Evolutionary conservation across 2,113 vertebrate genomes (phyloP), one percentile per base, ranked within the genome.

Genomic region (Lampris incognitus): DNA sequence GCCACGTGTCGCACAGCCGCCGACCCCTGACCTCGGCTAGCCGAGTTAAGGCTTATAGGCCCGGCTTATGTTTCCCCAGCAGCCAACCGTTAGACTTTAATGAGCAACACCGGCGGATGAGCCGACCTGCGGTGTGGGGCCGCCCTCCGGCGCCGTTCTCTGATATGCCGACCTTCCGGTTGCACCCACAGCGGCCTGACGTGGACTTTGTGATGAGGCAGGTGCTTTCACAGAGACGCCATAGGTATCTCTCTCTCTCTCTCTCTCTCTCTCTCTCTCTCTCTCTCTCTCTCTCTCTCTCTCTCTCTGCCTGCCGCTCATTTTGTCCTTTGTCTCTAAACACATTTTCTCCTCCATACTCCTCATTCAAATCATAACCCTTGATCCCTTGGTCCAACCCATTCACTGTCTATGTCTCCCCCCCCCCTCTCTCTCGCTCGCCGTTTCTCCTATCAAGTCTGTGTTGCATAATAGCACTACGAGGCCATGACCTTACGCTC

Each of bases 51-150:
- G 68, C 75, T 24, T 24, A 24, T 24, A 42, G 76, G 81, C 76
- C 75, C 76, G 5, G 55, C 74, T 83, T 61, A 76, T 92, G 88
- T 89, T 90, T 90, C 86, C 76, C 85, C 86, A 91, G 85, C 79
- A 72, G 87, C 81, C 83, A 89, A 86, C 92, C 76, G 90, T 91
- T 91, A 90, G 60, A 8, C 75, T 78, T 87, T 92, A 92, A 92
- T 92, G 90, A 90, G 67, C 84, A 88, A 84, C 92, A 91, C 86
- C 85, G 40, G 85, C 59, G 79, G 60, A 72, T 71, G 62, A 70
- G 66, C 62, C 63, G 85, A 88, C 90, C 88, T 83, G 69, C 66
- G 85, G 69, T 80, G 72, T 48, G 40, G 57, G 39, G 44, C 72
- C 58, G 80, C 69, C 62, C 80, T 59, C 56, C 69, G n/a, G 69